Conservation (phyloP, 2,888 invertebrate genomes). For the Watsonalla binaria region DNA sequence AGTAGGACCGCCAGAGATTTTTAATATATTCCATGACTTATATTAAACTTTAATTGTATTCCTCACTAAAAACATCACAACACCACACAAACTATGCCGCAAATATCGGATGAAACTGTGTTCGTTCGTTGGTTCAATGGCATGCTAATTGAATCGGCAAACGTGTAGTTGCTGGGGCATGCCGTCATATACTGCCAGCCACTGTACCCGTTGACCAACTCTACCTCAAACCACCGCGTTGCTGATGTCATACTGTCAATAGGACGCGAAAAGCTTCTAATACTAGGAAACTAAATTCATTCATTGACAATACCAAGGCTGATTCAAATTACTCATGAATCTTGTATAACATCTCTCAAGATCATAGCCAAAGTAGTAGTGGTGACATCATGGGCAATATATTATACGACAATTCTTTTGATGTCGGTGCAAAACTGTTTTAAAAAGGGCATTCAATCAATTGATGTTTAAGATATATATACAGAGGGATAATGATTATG, state of each 20-base stretch:
- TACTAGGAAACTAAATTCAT: constrained; percentile 45
- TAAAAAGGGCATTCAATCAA: neutral
- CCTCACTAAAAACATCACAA: constrained; percentile 14
- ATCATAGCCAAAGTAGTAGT: constrained; percentile 18
- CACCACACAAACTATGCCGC: constrained; percentile 11
- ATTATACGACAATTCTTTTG: neutral
- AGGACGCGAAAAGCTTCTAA: constrained; percentile 45
- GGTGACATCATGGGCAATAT: constrained; percentile 27
- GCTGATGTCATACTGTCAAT: constrained; percentile 68
- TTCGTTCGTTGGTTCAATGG: constrained; percentile 26
- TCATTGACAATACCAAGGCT: constrained; percentile 41
- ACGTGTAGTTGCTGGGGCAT: constrained; percentile 56
- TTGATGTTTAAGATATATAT: too few species aligned
- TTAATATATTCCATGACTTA: constrained; percentile 57
- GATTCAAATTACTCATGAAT: constrained; percentile 37
- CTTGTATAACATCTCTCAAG: constrained; percentile 23
- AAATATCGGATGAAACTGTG: neutral
- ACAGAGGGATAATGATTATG: too few species aligned
- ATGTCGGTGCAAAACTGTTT: neutral
- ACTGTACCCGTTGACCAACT: constrained; percentile 34
- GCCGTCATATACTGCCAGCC: constrained; percentile 51
- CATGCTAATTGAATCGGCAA: constrained; percentile 50
- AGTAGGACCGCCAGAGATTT: constrained; percentile 58
- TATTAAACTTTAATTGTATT: constrained; percentile 11
- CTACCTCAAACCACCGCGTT: constrained; percentile 35